Evolutionary conservation across 2,113 vertebrate species (phyloP), one percentile per base, ranked within the genome.

Genomic region (Kryptolebias marmoratus): DNA sequence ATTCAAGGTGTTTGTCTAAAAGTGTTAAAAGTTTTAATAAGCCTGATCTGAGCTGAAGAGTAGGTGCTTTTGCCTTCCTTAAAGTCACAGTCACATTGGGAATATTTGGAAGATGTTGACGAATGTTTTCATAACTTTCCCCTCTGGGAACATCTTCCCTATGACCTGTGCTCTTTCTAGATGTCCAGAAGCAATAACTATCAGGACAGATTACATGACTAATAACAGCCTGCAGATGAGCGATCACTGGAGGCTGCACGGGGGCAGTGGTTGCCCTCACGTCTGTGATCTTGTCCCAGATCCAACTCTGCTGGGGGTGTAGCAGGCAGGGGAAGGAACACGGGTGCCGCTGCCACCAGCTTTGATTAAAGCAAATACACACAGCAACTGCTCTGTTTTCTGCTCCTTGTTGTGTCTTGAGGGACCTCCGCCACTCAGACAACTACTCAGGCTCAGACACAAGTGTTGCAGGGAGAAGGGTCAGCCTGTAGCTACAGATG

Each of bases 161-260:
- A 63, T 91, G 90, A 87, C 90, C 90, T 89, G 75, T 79, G 81
- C 81, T 87, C 89, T 63, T 73, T 32, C 18, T 73, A 82, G 73
- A 85, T 87, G 75, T 87, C 86, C 85, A 83, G 73, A 57, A 89
- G 87, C 83, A 83, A 86, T 87, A 82, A 84, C 87, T 83, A 87
- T 89, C 85, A 82, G 84, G 89, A 91, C 86, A 88, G 79, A 89
- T 91, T 87, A 91, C 82, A 86, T 61, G 80, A 90, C 83, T 90
- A 91, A 91, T 87, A 90, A 84, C 75, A 71, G 72, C 76, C 85
- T 70, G 81, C 68, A 86, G 88, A 88, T 83, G 84, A 90, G 86
- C 32, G 57, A 81, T 86, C 85, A 75, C 89, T 82, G 44, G 75
- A 73, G 85, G 89, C 81, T 83, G 64, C 77, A 15, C 0, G 22